Conservation (phyloP, 2,113 vertebrate species). For the Engraulis encrasicolus region DNA sequence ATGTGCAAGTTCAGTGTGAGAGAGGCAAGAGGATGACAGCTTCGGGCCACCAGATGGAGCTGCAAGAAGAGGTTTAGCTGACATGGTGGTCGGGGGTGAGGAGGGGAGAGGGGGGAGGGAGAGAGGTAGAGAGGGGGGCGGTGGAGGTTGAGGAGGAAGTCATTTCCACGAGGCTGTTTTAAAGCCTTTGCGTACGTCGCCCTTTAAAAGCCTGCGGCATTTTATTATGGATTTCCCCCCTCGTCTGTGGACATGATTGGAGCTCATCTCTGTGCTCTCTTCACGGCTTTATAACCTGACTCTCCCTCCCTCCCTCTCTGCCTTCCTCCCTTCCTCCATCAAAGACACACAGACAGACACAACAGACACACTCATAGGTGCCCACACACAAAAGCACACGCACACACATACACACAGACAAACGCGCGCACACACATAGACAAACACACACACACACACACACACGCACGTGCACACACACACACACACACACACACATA, state of each 20-base stretch:
- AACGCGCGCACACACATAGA: slow-evolving; percentile 37
- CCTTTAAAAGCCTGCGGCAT: slow-evolving; percentile 39
- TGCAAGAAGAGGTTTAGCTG: slow-evolving; percentile 70
- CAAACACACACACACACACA: slow-evolving; percentile 37
- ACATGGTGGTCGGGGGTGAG: slow-evolving; percentile 43
- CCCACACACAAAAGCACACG: no score
- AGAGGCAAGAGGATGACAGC: slow-evolving; percentile 23
- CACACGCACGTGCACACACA: slow-evolving; percentile 40
- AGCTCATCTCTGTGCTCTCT: slow-evolving; percentile 41
- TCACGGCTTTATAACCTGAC: slow-evolving; percentile 36
- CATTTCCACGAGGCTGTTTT: neutral
- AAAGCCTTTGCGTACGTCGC: slow-evolving; percentile 44
- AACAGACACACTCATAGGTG: neutral
- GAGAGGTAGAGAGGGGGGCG: slow-evolving; percentile 29
- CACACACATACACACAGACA: neutral
- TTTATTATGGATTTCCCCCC: slow-evolving; percentile 32
- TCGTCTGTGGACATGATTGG: slow-evolving; percentile 37
- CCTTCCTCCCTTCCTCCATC: neutral
- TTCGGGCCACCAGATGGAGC: slow-evolving; percentile 78
- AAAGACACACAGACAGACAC: slow-evolving; percentile 28
- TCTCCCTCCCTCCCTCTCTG: slow-evolving; percentile 15
- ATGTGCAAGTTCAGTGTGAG: slow-evolving; percentile 9
- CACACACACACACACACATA: neutral
- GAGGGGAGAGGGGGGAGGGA: slow-evolving; percentile 37
- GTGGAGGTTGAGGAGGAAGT: no score